Evolutionary conservation across 2,113 vertebrate species (phyloP).

Genomic region (Lutjanus erythropterus): DNA sequence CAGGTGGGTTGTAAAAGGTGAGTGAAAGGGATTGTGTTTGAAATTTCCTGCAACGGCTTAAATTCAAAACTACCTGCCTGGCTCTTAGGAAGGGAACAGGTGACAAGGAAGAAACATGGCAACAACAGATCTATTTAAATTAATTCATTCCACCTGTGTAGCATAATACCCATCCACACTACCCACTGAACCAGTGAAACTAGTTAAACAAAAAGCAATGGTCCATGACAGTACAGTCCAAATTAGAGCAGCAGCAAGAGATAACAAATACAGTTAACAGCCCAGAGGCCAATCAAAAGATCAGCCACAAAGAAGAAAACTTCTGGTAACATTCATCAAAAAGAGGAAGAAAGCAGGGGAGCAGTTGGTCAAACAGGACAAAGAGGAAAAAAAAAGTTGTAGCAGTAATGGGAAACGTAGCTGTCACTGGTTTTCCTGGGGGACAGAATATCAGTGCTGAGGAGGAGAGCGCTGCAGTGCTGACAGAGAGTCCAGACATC

Average conservation of each 20-base stretch:
- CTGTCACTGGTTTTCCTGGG: slow-evolving; percentile 11
- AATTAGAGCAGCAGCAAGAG: neutral
- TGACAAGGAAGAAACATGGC: neutral
- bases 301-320: neutral
- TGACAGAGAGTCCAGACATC: neutral
- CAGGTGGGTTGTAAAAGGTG: no score
- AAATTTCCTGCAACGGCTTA: neutral
- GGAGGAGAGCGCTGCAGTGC: slow-evolving; percentile 1
- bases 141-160: neutral
- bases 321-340: neutral
- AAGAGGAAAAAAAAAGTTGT: neutral
- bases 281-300: neutral
- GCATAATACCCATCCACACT: neutral
- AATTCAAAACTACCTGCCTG: neutral
- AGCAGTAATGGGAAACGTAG: slow-evolving; percentile 14
- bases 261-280: neutral
- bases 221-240: neutral
- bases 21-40: no score
- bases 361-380: neutral
- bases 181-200: neutral
- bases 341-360: slow-evolving; percentile 13
- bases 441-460: neutral
- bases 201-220: neutral
- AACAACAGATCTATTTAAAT: neutral
- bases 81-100: neutral